Conservation (phyloP, 1,140 invertebrate species). For the Odontomachus brunneus region DNA sequence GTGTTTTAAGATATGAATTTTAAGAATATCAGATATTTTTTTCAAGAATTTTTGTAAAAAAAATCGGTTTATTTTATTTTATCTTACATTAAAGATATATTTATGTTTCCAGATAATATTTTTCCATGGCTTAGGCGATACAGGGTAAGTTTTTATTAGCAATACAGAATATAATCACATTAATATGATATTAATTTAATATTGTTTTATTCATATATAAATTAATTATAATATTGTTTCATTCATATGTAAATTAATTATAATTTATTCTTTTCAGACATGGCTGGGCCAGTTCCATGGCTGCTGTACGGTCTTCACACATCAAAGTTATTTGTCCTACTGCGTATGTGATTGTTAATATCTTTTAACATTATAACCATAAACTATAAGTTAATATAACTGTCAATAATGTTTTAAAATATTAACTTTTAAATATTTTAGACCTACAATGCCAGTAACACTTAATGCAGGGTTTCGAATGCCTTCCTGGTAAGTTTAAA, state of each 20-base stretch:
- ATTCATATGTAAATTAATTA: constrained; percentile 10
- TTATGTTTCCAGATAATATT: constrained; percentile 85
- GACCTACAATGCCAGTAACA: constrained; percentile 95
- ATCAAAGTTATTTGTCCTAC: constrained; percentile 98
- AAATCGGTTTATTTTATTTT: not conserved
- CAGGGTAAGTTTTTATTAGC: constrained; percentile 82
- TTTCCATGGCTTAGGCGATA: constrained; percentile 86
- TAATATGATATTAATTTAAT: too few species aligned
- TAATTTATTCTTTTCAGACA: constrained; percentile 88
- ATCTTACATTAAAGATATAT: not conserved
- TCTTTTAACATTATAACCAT: constrained; percentile 13
- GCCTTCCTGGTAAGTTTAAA: constrained; percentile 93
- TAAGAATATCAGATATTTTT: not conserved
- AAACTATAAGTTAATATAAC: constrained; percentile 9
- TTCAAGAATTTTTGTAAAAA: not conserved
- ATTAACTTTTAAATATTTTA: constrained; percentile 80
- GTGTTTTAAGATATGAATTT: not conserved
- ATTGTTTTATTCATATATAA: constrained; percentile 28
- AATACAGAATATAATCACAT: constrained; percentile 4
- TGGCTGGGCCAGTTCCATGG: constrained; percentile 96
- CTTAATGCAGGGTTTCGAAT: constrained; percentile 96
- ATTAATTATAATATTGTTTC: constrained; percentile 40
- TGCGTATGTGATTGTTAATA: constrained; percentile 87
- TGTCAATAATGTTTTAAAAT: constrained; percentile 1
- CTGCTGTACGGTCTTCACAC: constrained; percentile 91